Percentiles rank a stretch among this genome's conserved stretches.
Evolutionary conservation across 2,797 vertebrate genomes (phyloP).

Genomic region (Paguma larvata): DNA sequence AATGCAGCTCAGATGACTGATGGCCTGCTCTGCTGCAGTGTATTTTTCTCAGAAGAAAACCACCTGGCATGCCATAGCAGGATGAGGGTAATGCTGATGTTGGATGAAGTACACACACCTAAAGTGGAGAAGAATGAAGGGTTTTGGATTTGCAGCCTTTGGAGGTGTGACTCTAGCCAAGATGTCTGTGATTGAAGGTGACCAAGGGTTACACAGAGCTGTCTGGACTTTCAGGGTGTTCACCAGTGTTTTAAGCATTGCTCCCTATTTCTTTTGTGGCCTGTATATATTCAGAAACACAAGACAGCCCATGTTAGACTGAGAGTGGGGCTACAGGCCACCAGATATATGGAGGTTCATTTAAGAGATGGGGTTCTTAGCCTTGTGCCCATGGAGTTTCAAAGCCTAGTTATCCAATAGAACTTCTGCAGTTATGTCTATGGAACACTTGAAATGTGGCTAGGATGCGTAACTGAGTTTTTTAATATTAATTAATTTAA

Average conservation of each 20-base stretch:
- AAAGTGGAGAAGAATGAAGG: background rate
- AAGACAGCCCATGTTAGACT: background rate
- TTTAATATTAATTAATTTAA: slow-evolving; percentile 33
- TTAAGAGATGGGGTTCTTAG: background rate
- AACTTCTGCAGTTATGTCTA: background rate
- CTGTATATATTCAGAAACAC: background rate
- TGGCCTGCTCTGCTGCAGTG: background rate
- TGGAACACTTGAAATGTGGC: background rate
- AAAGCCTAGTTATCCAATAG: background rate
- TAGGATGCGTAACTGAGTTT: slow-evolving; percentile 19
- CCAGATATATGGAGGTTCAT: background rate
- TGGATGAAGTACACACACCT: background rate
- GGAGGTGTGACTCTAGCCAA: background rate
- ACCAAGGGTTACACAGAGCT: background rate
- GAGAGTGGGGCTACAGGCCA: background rate
- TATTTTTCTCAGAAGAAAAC: slow-evolving; percentile 10
- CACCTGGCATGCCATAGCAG: background rate
- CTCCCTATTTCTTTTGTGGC: background rate
- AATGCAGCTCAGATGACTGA: background rate
- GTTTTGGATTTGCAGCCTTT: background rate
- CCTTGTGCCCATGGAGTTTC: background rate
- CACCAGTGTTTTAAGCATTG: background rate
- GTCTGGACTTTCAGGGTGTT: background rate
- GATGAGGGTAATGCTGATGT: background rate
- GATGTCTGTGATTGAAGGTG: background rate